Percentiles rank a stretch among this genome's conserved stretches.
Evolutionary conservation across 2,888 invertebrate genomes (phyloP).

Genomic region (Pandemis heparana): DNA sequence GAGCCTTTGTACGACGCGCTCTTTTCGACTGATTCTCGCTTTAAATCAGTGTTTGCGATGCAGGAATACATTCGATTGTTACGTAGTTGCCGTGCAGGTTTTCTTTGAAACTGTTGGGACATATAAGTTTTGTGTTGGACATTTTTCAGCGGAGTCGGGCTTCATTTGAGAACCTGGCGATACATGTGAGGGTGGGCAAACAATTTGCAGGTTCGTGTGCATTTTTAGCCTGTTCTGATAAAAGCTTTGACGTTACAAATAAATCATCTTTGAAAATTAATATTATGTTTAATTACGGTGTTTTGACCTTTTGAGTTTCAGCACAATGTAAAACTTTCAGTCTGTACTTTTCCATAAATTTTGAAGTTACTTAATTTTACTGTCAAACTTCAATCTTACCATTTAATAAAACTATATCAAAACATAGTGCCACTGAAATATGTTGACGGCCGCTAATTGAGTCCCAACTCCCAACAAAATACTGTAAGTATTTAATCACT

Average conservation of each 20-base stretch:
- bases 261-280: background rate
- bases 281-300: no score
- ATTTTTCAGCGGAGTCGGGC: constrained; percentile 30
- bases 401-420: background rate
- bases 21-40: constrained; percentile 38
- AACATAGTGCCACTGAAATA: background rate
- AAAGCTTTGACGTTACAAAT: background rate
- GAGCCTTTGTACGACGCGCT: constrained; percentile 33
- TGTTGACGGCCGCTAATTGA: constrained; percentile 29
- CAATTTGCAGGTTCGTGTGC: background rate
- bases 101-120: constrained; percentile 39
- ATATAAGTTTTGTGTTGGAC: constrained; percentile 41
- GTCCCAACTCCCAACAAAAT: constrained; percentile 27
- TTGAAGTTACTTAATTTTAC: no score
- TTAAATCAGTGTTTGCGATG: constrained; percentile 43
- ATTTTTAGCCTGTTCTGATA: background rate
- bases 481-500: constrained; percentile 26
- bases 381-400: background rate
- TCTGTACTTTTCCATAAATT: no score
- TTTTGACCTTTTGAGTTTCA: no score
- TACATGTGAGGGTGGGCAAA: background rate
- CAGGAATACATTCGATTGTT: constrained; percentile 40
- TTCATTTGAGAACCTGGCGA: constrained; percentile 34
- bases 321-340: no score
- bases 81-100: constrained; percentile 33